Conservation (phyloP, 2,797 vertebrate genomes). For the Spinus pinus region DNA sequence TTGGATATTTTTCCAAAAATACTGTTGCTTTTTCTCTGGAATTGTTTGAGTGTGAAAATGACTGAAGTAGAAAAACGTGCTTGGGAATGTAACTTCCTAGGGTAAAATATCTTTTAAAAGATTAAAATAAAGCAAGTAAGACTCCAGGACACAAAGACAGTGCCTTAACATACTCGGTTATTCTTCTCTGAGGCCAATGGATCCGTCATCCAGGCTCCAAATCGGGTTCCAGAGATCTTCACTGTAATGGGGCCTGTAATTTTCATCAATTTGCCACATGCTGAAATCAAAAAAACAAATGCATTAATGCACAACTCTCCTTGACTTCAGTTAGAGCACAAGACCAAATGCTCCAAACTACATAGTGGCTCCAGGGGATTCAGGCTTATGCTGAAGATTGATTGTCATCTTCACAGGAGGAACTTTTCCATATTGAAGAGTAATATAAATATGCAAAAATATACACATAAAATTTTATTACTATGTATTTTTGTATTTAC, state of each 20-base stretch:
- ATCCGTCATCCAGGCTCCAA: slow-evolving; percentile 99
- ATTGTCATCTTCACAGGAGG: neutral
- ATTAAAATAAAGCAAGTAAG: slow-evolving; percentile 18
- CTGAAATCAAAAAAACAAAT: slow-evolving; percentile 84
- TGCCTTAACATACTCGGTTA: slow-evolving; percentile 86
- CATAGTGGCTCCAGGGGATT: neutral
- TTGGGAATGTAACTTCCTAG: neutral
- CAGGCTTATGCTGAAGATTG: neutral
- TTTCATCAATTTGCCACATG: slow-evolving; percentile 99
- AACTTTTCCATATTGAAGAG: neutral
- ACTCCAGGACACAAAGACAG: neutral
- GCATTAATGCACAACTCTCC: neutral
- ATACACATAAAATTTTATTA: neutral
- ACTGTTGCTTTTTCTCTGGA: neutral
- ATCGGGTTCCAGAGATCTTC: slow-evolving; percentile 98
- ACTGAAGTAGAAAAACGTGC: neutral
- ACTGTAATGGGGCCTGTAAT: slow-evolving; percentile 94
- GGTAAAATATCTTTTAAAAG: neutral
- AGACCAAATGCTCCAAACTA: neutral
- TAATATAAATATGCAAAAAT: neutral
- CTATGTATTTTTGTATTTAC: neutral
- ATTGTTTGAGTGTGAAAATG: neutral
- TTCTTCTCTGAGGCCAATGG: slow-evolving; percentile 90
- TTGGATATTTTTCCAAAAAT: neutral
- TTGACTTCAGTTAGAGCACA: neutral